Conservation (phyloP, 1,140 invertebrate genomes). For the Calephelis nemesis region DNA sequence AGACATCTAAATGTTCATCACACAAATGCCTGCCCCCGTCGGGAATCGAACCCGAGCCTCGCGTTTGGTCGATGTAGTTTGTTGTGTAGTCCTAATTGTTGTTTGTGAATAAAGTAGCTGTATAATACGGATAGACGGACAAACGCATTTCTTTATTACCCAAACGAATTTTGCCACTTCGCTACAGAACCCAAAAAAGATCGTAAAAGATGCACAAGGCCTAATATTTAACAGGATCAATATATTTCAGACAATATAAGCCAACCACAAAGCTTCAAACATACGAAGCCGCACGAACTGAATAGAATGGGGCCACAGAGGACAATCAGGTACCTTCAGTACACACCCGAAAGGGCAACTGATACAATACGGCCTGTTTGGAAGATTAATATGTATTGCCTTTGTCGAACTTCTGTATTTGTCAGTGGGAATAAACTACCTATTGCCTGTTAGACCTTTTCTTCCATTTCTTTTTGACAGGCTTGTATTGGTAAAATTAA, state of each 20-base stretch:
- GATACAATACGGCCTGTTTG: constrained; percentile 26
- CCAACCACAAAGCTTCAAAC: constrained; percentile 14
- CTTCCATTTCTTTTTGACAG: constrained; percentile 5
- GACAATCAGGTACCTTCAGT: constrained; percentile 29
- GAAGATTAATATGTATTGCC: constrained; percentile 24
- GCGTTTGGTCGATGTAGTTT: no score
- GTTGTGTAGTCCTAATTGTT: no score
- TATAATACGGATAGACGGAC: no score
- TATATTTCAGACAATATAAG: constrained; percentile 13
- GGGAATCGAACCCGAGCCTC: no score
- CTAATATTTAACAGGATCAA: constrained; percentile 6
- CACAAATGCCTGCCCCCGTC: no score
- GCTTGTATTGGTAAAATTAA: constrained; percentile 7
- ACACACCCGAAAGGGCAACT: constrained; percentile 28
- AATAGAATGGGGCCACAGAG: constrained; percentile 34
- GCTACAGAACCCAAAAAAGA: no score
- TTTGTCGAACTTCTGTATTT: constrained; percentile 13
- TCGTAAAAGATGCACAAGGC: background rate
- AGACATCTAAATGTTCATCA: no score
- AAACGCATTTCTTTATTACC: no score
- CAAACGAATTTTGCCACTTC: no score
- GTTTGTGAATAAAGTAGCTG: no score
- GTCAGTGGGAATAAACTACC: constrained; percentile 14
- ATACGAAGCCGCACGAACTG: constrained; percentile 26
- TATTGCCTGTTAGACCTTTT: constrained; percentile 5